Conservation (phyloP, 2,113 vertebrate species). For the Zeus faber region DNA sequence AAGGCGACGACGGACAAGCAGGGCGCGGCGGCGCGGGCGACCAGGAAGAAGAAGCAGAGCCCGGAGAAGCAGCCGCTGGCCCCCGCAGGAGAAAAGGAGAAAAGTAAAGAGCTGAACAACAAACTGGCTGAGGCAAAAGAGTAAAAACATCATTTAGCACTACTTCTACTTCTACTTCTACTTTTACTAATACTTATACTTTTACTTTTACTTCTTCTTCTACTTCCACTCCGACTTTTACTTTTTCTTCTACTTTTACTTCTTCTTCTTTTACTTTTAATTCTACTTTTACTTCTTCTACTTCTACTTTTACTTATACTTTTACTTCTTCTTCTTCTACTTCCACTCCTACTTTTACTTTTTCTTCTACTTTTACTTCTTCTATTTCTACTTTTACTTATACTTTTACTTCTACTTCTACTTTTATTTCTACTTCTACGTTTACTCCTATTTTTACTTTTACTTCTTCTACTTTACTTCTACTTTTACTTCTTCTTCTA, state of each 20-base stretch:
- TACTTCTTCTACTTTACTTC: too few species aligned
- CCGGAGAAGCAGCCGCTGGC: slow-evolving; percentile 74
- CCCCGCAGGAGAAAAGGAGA: slow-evolving; percentile 83
- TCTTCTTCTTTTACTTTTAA: too few species aligned
- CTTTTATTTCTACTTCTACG: too few species aligned
- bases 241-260: background rate
- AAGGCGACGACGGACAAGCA: slow-evolving; percentile 95
- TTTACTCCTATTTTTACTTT: background rate
- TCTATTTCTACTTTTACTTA: too few species aligned
- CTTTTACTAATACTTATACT: too few species aligned
- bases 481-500: slow-evolving; percentile 66
- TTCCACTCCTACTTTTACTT: slow-evolving; percentile 64
- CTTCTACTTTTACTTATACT: too few species aligned
- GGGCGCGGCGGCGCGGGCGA: slow-evolving; percentile 73
- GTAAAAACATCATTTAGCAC: slow-evolving; percentile 88
- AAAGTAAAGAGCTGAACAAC: slow-evolving; percentile 99
- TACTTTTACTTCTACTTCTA: slow-evolving; percentile 69
- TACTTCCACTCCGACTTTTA: too few species aligned
- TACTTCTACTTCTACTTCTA: too few species aligned
- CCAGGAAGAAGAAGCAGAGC: slow-evolving; percentile 87
- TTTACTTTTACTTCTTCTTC: too few species aligned
- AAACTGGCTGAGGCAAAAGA: slow-evolving; percentile 99
- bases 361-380: background rate
- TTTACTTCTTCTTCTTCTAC: too few species aligned
- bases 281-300: slow-evolving; percentile 66